Conservation (phyloP, 2,797 vertebrate species). For the Ptychadena robeensis region DNA sequence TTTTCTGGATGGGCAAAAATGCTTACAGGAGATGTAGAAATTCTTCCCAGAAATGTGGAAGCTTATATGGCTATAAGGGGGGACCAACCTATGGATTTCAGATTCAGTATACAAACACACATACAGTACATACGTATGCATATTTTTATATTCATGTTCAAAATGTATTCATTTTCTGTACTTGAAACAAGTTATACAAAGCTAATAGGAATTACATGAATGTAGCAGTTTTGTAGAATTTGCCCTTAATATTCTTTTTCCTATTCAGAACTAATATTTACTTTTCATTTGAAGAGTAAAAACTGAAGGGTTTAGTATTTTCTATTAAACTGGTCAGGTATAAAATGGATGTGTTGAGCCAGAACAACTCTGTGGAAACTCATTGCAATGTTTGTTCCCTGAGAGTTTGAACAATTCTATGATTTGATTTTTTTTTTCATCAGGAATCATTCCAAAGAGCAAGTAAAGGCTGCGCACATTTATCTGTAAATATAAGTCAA, state of each 20-base stretch:
- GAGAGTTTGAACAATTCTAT: conserved; percentile 44
- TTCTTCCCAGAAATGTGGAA: no score
- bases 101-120: no score
- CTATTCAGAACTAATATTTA: conserved; percentile 28
- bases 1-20: no score
- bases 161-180: no score
- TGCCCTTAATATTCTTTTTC: conserved; percentile 6
- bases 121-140: no score
- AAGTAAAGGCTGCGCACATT: conserved; percentile 29
- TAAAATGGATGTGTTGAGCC: conserved; percentile 11
- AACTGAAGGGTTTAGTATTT: conserved; percentile 18
- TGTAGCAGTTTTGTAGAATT: neutral
- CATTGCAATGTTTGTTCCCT: conserved; percentile 28
- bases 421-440: conserved; percentile 45
- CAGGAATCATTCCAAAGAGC: conserved; percentile 17
- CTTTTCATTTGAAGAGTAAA: conserved; percentile 26
- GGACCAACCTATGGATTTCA: no score
- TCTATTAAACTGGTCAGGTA: conserved; percentile 36
- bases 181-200: neutral
- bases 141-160: no score
- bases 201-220: neutral
- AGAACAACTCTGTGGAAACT: conserved; percentile 29
- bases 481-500: conserved; percentile 39
- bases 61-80: no score
- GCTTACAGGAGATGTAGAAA: no score